Base-by-base conservation (phyloP, 2,797 vertebrate species). In the Gephyroberyx darwinii region DNA sequence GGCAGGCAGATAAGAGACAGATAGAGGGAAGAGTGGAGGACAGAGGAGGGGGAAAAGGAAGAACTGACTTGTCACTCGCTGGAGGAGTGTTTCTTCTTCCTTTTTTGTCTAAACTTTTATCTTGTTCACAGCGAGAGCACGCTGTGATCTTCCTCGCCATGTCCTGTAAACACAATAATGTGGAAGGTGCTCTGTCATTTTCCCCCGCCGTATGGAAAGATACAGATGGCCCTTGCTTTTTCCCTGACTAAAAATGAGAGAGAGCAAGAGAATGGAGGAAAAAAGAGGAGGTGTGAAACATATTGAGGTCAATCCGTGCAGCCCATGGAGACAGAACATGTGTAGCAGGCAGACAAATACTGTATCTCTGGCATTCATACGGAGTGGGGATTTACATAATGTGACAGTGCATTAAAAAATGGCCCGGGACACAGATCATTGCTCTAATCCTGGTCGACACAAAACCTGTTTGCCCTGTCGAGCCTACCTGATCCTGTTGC, bases 341-440 rank as follows among this genome's bases (percentile, higher is more conserved):
- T 72, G 75, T 82, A 77, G 58, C 82, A 78, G 37, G 41, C 75
- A 77, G 80, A 79, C 77, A 82, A 84, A 90, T 81, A 67, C 62
- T 74, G 75, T 76, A 82, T 81, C 65, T 70, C 68, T 81, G 69
- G 88, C 87, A 83, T 92, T 93, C 85, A 87, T 88, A 86, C 79
- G 84, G 84, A 90, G 83, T 76, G 80, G 74, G 86, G 92, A 95
- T 95, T 94, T 94, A 86, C 92, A 95, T 95, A 95, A 94, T 93
- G 91, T 92, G 93, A 93, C 89, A 92, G 85, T 84, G 83, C 90
- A 92, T 94, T 93, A 91, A 93, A 84, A 84, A 82, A 74, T 89
- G 90, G 90, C 89, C 90, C 73, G 91, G 37, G 81, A 93, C 90
- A 91, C 85, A 92, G 88, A 94, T 92, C 90, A 88, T 86, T 88